Base-by-base conservation (phyloP, 92 coral and sea anemone species). In the Porites cylindrica region DNA sequence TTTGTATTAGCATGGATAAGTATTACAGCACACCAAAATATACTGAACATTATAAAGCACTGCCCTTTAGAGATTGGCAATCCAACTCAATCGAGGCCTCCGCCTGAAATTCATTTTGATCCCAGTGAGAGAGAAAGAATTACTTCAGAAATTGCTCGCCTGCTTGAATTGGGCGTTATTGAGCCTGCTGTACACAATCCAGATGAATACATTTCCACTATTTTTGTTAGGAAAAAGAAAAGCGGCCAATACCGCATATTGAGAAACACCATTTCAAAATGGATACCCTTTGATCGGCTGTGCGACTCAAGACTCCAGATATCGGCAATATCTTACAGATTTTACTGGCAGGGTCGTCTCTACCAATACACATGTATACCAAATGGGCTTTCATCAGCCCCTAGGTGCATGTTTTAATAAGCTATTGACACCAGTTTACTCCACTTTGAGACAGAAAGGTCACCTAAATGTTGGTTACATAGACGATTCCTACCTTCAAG, bases 351-450 rank as follows among this genome's bases (percentile, higher is more conserved):
- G 51, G 63, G 51, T 2, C 7, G n/a, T 20, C 54, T 85, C 20
- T 85, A 20, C 54, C 84, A 85, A 51, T 77, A 64, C 59, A 77
- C 84, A 50, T 85, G 89, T 58, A 63, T 85, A 17, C 89, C 89
- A 54, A 85, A 85, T 77, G 89, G 84, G 29, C 84, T 85, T 17
- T 54, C 43, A 18, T 51, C 53, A 21, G 84, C 84, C 69, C 84
- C 89, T 19, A 85, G 89, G 70, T 26, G 62, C 71, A 50, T 61
- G 74, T 19, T 80, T 66, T 58, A 65, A 56, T 50, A 65, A 80
- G 72, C 2, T 80, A 32, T 20, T 13, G 12, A 79, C 6, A 62
- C 84, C 84, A 79, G 84, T 81, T 16, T 66, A 67, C 63, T 81
- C 75, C 59, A 81, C 85, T 20, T 38, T 77, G 43, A 77, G 69